These are phyloP conservation scores for Leptoteleia sp. DNA, from an alignment of 1,140 invertebrate genomes.

Conservation along the genomic window DNA sequence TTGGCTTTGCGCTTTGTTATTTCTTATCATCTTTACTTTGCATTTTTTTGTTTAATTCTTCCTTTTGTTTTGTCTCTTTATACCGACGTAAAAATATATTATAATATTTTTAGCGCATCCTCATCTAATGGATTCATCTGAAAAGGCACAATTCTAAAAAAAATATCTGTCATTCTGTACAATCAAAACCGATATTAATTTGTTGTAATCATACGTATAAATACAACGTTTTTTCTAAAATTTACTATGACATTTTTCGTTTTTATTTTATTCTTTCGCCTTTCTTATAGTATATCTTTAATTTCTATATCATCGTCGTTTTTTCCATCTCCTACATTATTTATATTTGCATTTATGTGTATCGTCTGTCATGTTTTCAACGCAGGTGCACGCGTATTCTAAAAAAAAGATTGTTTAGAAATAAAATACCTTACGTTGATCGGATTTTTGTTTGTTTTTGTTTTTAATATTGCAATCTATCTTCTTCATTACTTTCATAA, in stretches of 20 bases:
- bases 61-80: slow-evolving; percentile 55
- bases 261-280: slow-evolving; percentile 30
- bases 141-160: slow-evolving; percentile 80
- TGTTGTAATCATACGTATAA: too few relatives aligned
- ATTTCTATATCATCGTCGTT: slow-evolving; percentile 30
- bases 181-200: slow-evolving; percentile 78
- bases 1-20: not conserved
- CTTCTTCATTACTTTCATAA: slow-evolving; percentile 44
- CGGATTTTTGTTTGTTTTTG: not conserved
- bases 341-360: not conserved
- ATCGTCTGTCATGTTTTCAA: too few relatives aligned
- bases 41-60: too few relatives aligned
- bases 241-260: slow-evolving; percentile 69
- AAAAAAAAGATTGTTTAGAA: slow-evolving; percentile 36
- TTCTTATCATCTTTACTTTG: slow-evolving; percentile 32
- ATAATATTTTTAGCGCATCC: slow-evolving; percentile 69
- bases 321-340: slow-evolving; percentile 22
- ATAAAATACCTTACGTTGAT: slow-evolving; percentile 14
- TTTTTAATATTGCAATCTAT: slow-evolving; percentile 30
- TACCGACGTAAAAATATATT: slow-evolving; percentile 52
- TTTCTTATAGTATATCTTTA: slow-evolving; percentile 26
- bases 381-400: slow-evolving; percentile 14
- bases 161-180: slow-evolving; percentile 77
- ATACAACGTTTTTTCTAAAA: slow-evolving; percentile 75
- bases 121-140: slow-evolving; percentile 74